These are phyloP conservation scores for Taxidea taxus DNA, from an alignment of 2,113 vertebrate species.

Conservation along the genomic window DNA sequence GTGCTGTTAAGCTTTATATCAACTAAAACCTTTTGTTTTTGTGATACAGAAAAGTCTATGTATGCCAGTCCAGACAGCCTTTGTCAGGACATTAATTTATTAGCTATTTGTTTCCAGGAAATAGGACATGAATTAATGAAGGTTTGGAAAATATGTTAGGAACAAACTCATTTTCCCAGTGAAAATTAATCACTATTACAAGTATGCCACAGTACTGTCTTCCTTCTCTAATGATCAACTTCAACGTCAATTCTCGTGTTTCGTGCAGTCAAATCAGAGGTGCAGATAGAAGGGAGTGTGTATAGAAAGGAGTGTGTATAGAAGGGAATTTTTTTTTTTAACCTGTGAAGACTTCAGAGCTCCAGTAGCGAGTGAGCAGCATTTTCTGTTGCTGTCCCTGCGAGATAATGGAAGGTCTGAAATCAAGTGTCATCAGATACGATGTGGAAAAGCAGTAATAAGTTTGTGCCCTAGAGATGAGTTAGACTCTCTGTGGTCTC, in stretches of 20 bases:
- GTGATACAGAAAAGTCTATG: background rate
- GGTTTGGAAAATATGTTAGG: conserved; percentile 9
- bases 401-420: background rate
- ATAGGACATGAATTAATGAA: background rate
- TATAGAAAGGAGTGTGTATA: background rate
- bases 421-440: background rate
- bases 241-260: background rate
- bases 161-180: conserved; percentile 14
- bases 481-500: background rate
- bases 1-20: background rate
- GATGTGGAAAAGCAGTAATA: background rate
- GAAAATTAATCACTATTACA: background rate
- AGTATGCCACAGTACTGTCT: background rate
- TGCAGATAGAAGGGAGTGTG: background rate
- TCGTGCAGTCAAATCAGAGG: background rate
- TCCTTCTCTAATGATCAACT: background rate
- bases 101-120: conserved; percentile 13
- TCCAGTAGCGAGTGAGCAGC: background rate
- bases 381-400: background rate
- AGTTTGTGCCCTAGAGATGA: background rate
- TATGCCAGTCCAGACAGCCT: background rate
- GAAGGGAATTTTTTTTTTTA: background rate
- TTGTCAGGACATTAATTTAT: background rate
- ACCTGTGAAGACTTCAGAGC: background rate
- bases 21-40: conserved; percentile 7